phyloP scores from a whole-genome alignment of 2,888 invertebrate species.

The Carpatolechia fugitivella region DNA sequence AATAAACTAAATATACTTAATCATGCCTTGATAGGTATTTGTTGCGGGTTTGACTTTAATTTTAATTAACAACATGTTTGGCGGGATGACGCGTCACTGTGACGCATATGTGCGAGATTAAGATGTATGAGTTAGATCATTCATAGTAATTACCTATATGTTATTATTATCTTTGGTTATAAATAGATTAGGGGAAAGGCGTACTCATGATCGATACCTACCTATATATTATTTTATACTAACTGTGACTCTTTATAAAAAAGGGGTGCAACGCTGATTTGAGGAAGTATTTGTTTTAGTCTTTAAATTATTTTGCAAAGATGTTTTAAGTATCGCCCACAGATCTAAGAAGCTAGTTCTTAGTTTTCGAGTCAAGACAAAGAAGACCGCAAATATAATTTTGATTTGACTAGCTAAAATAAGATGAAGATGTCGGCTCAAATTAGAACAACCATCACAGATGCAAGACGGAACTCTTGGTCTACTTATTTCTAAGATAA shows the following conservation, averaged over 20 bases:
- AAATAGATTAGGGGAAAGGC: slow-evolving; percentile 34
- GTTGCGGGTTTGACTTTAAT: slow-evolving; percentile 9
- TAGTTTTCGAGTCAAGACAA: not conserved
- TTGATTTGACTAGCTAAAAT: not conserved
- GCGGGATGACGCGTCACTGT: slow-evolving; percentile 37
- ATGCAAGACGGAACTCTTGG: not conserved
- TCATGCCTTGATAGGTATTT: not conserved
- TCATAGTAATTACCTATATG: slow-evolving; percentile 15
- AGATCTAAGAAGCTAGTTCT: too few relatives aligned
- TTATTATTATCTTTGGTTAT: slow-evolving; percentile 38
- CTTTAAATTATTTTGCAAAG: too few relatives aligned
- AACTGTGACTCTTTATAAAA: too few relatives aligned
- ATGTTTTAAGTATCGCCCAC: too few relatives aligned
- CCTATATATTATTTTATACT: too few relatives aligned
- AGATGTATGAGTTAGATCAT: slow-evolving; percentile 34
- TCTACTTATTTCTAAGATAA: slow-evolving; percentile 43
- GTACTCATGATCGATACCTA: not conserved
- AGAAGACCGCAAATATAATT: not conserved
- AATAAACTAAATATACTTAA: too few relatives aligned
- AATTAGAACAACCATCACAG: not conserved
- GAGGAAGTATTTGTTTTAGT: too few relatives aligned
- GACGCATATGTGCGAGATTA: slow-evolving; percentile 37
- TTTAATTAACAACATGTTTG: slow-evolving; percentile 31
- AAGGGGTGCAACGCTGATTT: too few relatives aligned
- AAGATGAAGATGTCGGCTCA: not conserved